Evolutionary conservation across 2,797 vertebrate species (phyloP), one percentile per base, ranked within the genome.

Genomic region (Okamejei kenojei): DNA sequence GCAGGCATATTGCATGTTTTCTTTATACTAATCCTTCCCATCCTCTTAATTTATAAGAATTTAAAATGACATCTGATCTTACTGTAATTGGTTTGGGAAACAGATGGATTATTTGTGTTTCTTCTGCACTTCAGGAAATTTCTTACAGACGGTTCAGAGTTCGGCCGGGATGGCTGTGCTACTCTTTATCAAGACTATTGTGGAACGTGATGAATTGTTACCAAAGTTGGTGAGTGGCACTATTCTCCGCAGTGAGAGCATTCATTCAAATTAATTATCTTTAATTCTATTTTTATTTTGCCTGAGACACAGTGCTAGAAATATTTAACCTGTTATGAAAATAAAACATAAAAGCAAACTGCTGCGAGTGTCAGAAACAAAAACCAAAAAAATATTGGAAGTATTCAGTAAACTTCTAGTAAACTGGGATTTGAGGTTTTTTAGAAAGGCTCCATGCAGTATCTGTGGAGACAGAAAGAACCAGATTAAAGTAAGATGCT

Each of bases 81-180:
- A 78, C 32, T 78, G 77, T 26, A 92, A 71, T 91, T 68, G 58
- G 32, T 92, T 58, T 91, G 26, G 10, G 90, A 26, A 74, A 74
- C 17, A 35, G 5, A 15, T 29, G 15, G 2, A 68, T 11, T 19
- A 68, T 32, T 74, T 54, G 45, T 61, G 23, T 74, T 86, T 76
- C 29, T 76, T 13, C 71, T 92, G 11, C 21, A 13, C 26, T 29
- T 13, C 93, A 99, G 99, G 96, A 95, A 96, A 97, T 68, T 97
- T 99, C 1, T 94, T 99, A 94, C 98, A 98, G 95, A 96, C 97
- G 2, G 96, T 99, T 93, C 98, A 98, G 95, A 98, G 97, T 84
- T 98, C 98, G 2, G 97, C 98, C 0, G 98, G 98, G 71, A 97
- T 99, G 96, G 98, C 98, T 0, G 94, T 98, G 73, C 95, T 98